Evolutionary conservation across 2,113 vertebrate genomes (phyloP).

Genomic region (Petrocephalus zakoni): DNA sequence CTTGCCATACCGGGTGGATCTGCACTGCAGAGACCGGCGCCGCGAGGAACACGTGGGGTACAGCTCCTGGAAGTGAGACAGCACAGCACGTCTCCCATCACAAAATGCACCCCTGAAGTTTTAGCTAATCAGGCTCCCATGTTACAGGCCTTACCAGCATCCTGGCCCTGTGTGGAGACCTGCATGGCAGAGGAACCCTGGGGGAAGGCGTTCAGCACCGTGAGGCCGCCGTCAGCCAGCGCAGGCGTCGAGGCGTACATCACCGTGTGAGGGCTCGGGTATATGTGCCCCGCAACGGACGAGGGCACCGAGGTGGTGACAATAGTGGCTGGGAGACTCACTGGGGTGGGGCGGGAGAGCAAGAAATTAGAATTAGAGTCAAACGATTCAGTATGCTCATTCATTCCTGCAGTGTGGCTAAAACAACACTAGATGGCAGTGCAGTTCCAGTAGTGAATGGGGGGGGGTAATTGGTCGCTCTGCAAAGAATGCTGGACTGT

Average conservation of each 20-base stretch:
- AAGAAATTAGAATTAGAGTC: background rate
- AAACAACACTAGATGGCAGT: background rate
- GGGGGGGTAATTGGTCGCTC: background rate
- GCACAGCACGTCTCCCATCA: background rate
- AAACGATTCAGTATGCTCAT: background rate
- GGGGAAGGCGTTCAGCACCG: constrained; percentile 95
- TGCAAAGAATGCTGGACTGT: background rate
- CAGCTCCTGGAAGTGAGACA: constrained; percentile 62
- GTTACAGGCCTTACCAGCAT: constrained; percentile 72
- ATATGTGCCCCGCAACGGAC: constrained; percentile 95
- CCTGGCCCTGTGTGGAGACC: constrained; percentile 83
- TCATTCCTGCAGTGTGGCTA: background rate
- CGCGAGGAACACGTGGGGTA: constrained; percentile 93
- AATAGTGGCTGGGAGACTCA: constrained; percentile 94
- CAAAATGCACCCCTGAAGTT: background rate
- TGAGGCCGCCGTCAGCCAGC: constrained; percentile 80
- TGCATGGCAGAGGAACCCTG: constrained; percentile 88
- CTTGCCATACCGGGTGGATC: constrained; percentile 89
- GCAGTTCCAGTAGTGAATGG: background rate
- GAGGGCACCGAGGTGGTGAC: constrained; percentile 92
- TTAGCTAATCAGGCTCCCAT: background rate
- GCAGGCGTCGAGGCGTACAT: constrained; percentile 91
- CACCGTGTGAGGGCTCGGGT: constrained; percentile 86
- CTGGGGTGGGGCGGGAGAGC: constrained; percentile 49
- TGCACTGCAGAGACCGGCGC: constrained; percentile 92